Percentiles rank a stretch among this genome's conserved stretches.
Conservation (phyloP, 2,797 vertebrate genomes). For the Vespertilio murinus region DNA sequence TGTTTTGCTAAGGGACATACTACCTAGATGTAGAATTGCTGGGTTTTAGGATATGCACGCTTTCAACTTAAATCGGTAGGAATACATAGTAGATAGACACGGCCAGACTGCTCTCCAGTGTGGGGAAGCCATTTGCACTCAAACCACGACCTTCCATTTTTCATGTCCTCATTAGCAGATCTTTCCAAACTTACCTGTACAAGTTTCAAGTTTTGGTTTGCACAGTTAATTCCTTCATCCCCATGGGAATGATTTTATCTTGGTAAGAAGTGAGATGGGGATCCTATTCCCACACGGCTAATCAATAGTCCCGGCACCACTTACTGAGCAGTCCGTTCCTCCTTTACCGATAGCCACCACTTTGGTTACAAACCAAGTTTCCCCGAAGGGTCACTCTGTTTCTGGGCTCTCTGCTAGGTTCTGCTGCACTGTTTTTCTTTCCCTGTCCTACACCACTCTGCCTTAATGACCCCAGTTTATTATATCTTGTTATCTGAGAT, state of each 20-base stretch:
- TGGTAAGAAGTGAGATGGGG: not conserved
- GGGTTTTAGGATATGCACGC: not conserved
- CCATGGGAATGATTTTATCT: not conserved
- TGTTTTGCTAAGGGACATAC: not conserved
- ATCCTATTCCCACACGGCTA: not conserved
- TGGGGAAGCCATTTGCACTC: not conserved
- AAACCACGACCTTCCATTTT: not conserved
- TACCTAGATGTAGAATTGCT: not conserved
- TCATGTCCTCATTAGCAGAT: not conserved
- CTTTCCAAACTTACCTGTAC: not conserved
- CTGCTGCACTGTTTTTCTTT: not conserved
- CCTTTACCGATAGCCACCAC: not conserved
- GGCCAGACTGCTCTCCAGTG: not conserved
- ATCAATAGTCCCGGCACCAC: not conserved
- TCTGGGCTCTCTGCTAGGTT: not conserved
- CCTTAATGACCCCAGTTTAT: not conserved
- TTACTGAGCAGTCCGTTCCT: not conserved
- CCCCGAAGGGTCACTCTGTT: not conserved
- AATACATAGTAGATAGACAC: not conserved
- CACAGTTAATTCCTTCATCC: not conserved
- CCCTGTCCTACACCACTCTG: not conserved
- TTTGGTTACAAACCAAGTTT: not conserved
- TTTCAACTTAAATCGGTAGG: not conserved
- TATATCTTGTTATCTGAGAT: not conserved
- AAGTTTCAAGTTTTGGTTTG: constrained; percentile 2